Evolutionary conservation across 2,888 invertebrate genomes (phyloP).

Genomic region (Aromia moschata): DNA sequence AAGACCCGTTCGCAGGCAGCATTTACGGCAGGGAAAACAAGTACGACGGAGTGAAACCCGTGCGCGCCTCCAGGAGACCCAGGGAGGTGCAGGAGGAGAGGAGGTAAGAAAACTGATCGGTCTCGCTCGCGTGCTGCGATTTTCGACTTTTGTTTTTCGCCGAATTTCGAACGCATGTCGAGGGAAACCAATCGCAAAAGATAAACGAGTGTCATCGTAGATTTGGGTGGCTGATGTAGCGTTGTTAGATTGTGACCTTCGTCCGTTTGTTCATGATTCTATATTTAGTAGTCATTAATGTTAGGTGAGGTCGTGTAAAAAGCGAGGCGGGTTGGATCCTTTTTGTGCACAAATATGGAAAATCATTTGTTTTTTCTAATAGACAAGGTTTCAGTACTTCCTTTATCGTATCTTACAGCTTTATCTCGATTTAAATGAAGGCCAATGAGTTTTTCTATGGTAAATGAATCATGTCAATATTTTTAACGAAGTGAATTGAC

Average conservation of each 20-base stretch:
- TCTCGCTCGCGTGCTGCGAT: not conserved
- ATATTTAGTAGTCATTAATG: slow-evolving; percentile 29
- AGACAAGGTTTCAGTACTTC: no score
- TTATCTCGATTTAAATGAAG: no score
- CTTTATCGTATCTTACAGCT: no score
- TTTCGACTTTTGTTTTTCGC: not conserved
- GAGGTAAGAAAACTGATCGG: slow-evolving; percentile 66
- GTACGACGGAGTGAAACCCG: slow-evolving; percentile 74
- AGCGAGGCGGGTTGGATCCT: slow-evolving; percentile 8
- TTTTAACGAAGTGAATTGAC: no score
- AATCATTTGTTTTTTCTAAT: slow-evolving; percentile 3
- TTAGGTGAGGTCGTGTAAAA: slow-evolving; percentile 30
- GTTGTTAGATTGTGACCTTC: slow-evolving; percentile 24
- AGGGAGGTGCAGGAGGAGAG: slow-evolving; percentile 63
- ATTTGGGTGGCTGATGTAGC: slow-evolving; percentile 18
- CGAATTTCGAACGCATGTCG: slow-evolving; percentile 2
- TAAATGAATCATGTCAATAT: no score
- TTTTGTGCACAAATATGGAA: slow-evolving; percentile 22
- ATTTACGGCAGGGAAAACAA: slow-evolving; percentile 87
- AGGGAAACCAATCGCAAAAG: slow-evolving; percentile 5
- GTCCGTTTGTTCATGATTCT: slow-evolving; percentile 25
- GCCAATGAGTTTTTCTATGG: no score
- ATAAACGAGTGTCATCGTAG: slow-evolving; percentile 16
- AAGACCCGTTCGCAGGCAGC: slow-evolving; percentile 85
- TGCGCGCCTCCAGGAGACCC: slow-evolving; percentile 54